Evolutionary conservation across 2,113 vertebrate species (phyloP).

Genomic region (Chionis minor): DNA sequence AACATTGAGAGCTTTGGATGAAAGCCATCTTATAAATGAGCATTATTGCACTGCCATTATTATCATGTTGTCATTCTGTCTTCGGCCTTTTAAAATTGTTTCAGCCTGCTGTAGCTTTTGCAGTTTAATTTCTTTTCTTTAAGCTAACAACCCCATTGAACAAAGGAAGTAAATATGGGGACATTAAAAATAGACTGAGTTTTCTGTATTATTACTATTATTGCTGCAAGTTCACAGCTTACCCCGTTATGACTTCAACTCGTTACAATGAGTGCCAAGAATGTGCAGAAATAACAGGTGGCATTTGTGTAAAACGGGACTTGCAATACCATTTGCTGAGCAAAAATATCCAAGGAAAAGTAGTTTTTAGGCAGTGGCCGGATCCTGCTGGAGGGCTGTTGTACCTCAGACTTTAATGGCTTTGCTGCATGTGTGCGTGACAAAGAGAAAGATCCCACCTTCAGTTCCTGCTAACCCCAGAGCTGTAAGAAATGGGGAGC

Average conservation of each 20-base stretch:
- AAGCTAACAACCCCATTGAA: not conserved
- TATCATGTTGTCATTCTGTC: not conserved
- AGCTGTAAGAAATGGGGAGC: not conserved
- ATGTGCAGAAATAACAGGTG: not conserved
- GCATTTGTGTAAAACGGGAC: not conserved
- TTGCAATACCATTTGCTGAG: not conserved
- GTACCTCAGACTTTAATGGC: not conserved
- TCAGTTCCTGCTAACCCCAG: not conserved
- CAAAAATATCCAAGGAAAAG: not conserved
- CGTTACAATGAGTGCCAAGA: not conserved
- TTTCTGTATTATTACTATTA: not conserved
- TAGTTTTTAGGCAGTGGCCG: not conserved
- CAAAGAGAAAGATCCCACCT: not conserved
- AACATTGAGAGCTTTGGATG: not conserved
- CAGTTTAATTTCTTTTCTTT: not conserved
- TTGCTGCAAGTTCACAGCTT: not conserved
- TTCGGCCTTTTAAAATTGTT: not conserved
- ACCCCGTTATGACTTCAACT: not conserved
- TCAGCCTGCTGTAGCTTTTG: not conserved
- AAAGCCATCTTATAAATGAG: not conserved
- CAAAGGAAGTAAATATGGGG: not conserved
- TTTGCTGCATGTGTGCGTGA: not conserved
- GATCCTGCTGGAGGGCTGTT: not conserved
- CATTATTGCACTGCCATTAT: not conserved
- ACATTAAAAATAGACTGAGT: constrained; percentile 7